Conservation (phyloP, 2,888 invertebrate genomes). For the Latheticus oryzae region DNA sequence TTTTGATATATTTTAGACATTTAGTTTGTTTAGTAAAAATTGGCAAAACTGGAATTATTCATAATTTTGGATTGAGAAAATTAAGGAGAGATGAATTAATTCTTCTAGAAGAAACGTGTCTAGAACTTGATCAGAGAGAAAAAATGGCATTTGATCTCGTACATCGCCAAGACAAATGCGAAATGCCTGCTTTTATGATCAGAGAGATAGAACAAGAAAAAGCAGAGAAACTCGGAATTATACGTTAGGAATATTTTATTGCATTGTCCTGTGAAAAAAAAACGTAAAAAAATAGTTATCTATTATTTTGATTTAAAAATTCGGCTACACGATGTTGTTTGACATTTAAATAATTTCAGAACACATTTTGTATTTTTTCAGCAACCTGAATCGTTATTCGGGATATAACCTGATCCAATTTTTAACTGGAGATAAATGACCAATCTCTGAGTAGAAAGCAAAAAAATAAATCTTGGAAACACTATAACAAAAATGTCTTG, state of each 20-base stretch:
- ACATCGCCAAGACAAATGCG: slow-evolving; percentile 41
- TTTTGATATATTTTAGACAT: slow-evolving; percentile 57
- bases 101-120: slow-evolving; percentile 63
- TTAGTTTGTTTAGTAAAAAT: slow-evolving; percentile 65
- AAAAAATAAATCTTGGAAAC: too few relatives aligned
- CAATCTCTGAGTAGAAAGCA: too few relatives aligned
- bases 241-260: slow-evolving; percentile 26
- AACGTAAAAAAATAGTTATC: too few relatives aligned
- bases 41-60: slow-evolving; percentile 65
- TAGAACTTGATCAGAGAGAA: slow-evolving; percentile 59
- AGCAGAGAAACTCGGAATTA: slow-evolving; percentile 45
- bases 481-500: slow-evolving; percentile 20
- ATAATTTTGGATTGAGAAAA: slow-evolving; percentile 66
- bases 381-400: too few relatives aligned
- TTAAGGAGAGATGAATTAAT: slow-evolving; percentile 65
- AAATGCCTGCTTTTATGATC: slow-evolving; percentile 46
- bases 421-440: too few relatives aligned
- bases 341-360: too few relatives aligned
- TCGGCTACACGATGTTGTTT: too few relatives aligned
- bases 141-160: slow-evolving; percentile 53
- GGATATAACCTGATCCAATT: too few relatives aligned
- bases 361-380: too few relatives aligned
- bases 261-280: background rate
- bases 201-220: slow-evolving; percentile 47
- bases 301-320: too few relatives aligned